Evolutionary conservation across 2,113 vertebrate genomes (phyloP).

Genomic region (Lampris incognitus): DNA sequence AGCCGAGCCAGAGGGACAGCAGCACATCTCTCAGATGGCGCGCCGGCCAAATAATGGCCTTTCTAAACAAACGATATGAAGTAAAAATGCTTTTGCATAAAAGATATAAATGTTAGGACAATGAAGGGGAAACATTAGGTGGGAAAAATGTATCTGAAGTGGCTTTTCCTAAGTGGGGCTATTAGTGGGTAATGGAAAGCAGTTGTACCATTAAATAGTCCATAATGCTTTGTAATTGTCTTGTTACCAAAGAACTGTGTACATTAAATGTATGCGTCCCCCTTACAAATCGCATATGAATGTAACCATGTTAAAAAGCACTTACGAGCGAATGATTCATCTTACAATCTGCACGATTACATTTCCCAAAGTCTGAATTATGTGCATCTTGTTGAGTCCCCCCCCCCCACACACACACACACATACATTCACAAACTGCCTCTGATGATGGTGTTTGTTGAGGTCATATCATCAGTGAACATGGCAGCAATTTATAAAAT

Average conservation of each 20-base stretch:
- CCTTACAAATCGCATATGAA: constrained; percentile 36
- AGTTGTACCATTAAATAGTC: constrained; percentile 21
- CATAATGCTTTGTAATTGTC: constrained; percentile 19
- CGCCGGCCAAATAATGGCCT: background rate
- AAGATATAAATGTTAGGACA: background rate
- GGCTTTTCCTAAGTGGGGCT: constrained; percentile 1
- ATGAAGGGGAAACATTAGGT: background rate
- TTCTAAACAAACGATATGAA: background rate
- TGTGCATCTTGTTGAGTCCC: background rate
- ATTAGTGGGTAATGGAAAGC: constrained; percentile 12
- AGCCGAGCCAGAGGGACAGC: background rate
- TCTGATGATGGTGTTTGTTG: too few relatives aligned
- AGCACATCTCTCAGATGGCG: background rate
- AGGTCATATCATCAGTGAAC: too few relatives aligned
- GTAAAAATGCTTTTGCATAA: background rate
- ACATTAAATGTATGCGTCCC: constrained; percentile 29
- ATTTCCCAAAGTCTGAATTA: background rate
- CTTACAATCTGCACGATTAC: background rate
- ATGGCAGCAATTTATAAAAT: too few relatives aligned
- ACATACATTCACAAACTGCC: too few relatives aligned
- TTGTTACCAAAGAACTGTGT: constrained; percentile 5
- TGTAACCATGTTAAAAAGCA: constrained; percentile 44
- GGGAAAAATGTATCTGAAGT: constrained; percentile 1
- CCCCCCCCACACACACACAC: background rate
- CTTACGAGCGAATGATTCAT: constrained; percentile 12